Evolutionary conservation across 2,888 invertebrate genomes (phyloP), one percentile per base, ranked within the genome.

Genomic region (Psylliodes chrysocephalus): DNA sequence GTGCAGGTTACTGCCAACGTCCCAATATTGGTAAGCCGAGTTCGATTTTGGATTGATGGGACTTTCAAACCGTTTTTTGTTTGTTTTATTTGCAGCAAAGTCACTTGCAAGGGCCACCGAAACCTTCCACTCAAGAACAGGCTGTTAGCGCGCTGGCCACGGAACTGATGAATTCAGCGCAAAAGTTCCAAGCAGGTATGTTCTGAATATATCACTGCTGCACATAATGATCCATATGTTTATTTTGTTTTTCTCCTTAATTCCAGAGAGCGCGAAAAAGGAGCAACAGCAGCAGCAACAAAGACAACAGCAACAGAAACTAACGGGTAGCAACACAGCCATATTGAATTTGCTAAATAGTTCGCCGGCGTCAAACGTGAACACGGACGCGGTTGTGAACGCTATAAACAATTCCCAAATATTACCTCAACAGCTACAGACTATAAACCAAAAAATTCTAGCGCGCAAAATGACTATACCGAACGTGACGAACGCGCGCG

Each of bases 91-190:
- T 74, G 53, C 55, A 76, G 77, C 75, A 73, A 66, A 73, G 73
- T 49, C 77, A 77, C 49, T 64, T 76, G 57, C 76, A 77, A 63
- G 71, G 71, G 17, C 60, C 66, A 10, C 52, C 70, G 10, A 60
- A 69, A 6, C 55, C 70, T 30, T 64, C 71, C 0, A 71, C 62
- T 44, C 73, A 89, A 86, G 76, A 79, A 75, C 86, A 89, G 28
- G 90, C 91, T 61, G 91, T 92, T 73, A 92, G 88, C 78, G 92
- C 92, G 52, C 86, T 93, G 72, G 91, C 91, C 66, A 91, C 90
- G 67, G 91, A 91, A 78, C 87, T 93, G 35, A 91, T 91, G 91
- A 91, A 92, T 79, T 91, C 91, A 6, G 91, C 91, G 40, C 91
- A 92, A 80, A 91, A 92, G 78, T 92, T 91, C 80, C 91, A 91